phyloP scores from a whole-genome alignment of 2,113 vertebrate species.

The Polyodon spathula region DNA sequence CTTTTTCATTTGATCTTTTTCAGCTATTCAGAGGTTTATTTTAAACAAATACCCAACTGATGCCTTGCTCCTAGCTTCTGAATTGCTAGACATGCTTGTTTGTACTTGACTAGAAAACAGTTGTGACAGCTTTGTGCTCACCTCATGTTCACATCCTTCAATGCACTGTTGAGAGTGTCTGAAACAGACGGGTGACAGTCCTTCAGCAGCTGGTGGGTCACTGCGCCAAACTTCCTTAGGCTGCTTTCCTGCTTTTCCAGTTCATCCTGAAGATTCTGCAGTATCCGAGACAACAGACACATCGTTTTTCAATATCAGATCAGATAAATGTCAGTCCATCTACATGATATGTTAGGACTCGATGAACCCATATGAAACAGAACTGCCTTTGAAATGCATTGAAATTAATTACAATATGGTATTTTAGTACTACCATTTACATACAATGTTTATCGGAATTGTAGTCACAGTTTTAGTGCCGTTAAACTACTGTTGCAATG shows the following conservation, averaged over 20 bases:
- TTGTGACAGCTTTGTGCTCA: conserved; percentile 31
- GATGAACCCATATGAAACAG: no score
- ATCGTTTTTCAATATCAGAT: neutral
- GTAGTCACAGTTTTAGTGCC: neutral
- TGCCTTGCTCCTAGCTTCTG: no score
- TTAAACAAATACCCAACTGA: no score
- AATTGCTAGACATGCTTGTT: no score
- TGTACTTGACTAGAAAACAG: no score
- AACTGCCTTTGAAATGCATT: no score
- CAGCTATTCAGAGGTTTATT: no score
- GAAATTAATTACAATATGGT: no score
- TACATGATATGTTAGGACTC: no score
- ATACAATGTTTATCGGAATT: neutral
- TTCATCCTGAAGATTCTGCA: conserved; percentile 75
- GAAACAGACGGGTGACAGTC: conserved; percentile 79
- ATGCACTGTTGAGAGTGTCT: conserved; percentile 68
- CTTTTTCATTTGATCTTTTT: no score
- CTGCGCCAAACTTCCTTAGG: conserved; percentile 73
- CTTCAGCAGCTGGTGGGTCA: conserved; percentile 74
- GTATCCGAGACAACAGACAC: neutral
- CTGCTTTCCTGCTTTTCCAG: conserved; percentile 80
- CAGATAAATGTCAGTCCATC: neutral
- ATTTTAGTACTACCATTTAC: no score
- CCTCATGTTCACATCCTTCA: conserved; percentile 84
- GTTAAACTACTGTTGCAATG: neutral